Percentiles rank a stretch among this genome's conserved stretches.
phyloP scores from a whole-genome alignment of 23 tunicate species.

The Styela clava region DNA sequence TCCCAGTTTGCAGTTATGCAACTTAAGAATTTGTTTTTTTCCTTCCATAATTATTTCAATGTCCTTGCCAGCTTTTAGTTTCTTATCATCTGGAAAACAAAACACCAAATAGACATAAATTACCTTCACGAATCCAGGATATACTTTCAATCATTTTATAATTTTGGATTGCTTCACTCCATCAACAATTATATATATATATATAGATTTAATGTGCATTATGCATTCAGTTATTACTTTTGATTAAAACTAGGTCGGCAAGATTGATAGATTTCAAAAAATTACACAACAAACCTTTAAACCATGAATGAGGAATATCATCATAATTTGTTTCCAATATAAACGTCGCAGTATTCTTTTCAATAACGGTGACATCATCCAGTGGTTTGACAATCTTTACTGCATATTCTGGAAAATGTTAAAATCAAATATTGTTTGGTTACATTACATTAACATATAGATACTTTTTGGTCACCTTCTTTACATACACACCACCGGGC shows the following conservation, averaged over 20 bases:
- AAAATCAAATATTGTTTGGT: background rate
- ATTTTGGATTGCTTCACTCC: no score
- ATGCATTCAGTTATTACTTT: no score
- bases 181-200: no score
- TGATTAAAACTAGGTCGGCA: no score
- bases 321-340: conserved; percentile 58
- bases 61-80: conserved; percentile 48
- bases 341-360: conserved; percentile 61
- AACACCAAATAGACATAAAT: background rate
- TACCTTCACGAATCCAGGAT: no score
- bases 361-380: conserved; percentile 48
- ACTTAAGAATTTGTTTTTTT: conserved; percentile 40
- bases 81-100: conserved; percentile 56
- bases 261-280: no score
- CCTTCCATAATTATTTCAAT: conserved; percentile 72
- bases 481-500: no score
- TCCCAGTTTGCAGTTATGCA: conserved; percentile 48
- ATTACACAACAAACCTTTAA: no score
- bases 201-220: no score
- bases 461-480: no score
- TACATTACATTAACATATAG: background rate
- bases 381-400: conserved; percentile 49
- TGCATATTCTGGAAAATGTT: conserved; percentile 44
- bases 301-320: conserved; percentile 70
- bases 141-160: no score